phyloP scores from a whole-genome alignment of 2,113 vertebrate genomes.

The Tringa solitaria region DNA sequence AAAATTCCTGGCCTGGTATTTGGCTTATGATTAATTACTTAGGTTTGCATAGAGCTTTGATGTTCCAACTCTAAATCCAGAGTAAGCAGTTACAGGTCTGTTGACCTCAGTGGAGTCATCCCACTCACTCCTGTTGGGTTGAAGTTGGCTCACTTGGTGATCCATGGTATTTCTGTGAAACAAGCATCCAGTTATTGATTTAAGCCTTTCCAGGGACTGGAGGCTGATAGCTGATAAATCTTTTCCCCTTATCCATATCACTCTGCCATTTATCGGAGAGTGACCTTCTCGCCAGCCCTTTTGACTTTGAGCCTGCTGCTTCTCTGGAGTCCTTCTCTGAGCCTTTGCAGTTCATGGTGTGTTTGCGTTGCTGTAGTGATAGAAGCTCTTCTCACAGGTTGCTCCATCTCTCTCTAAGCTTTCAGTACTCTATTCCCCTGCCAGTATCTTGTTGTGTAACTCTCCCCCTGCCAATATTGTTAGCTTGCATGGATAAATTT shows the following conservation, averaged over 20 bases:
- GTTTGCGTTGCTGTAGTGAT: not conserved
- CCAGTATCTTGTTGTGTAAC: constrained; percentile 1
- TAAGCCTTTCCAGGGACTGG: constrained; percentile 5
- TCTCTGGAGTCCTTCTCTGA: not conserved
- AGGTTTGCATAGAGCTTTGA: not conserved
- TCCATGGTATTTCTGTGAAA: constrained; percentile 4
- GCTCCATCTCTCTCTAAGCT: not conserved
- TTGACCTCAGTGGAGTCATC: not conserved
- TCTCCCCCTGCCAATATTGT: not conserved
- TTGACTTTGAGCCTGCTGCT: not conserved
- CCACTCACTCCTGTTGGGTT: not conserved
- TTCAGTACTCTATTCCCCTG: not conserved
- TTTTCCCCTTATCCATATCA: not conserved
- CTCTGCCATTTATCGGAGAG: not conserved
- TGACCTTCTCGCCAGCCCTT: not conserved
- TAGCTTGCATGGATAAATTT: not conserved
- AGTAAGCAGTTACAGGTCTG: not conserved
- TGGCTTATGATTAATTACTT: constrained; percentile 11
- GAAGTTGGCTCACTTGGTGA: not conserved
- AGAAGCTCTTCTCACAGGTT: not conserved
- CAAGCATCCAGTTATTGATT: not conserved
- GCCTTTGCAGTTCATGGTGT: not conserved
- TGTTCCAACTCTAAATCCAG: not conserved
- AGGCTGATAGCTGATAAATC: not conserved
- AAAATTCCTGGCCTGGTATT: not conserved